Conservation (phyloP, 2,113 vertebrate species). For the Engraulis encrasicolus region DNA sequence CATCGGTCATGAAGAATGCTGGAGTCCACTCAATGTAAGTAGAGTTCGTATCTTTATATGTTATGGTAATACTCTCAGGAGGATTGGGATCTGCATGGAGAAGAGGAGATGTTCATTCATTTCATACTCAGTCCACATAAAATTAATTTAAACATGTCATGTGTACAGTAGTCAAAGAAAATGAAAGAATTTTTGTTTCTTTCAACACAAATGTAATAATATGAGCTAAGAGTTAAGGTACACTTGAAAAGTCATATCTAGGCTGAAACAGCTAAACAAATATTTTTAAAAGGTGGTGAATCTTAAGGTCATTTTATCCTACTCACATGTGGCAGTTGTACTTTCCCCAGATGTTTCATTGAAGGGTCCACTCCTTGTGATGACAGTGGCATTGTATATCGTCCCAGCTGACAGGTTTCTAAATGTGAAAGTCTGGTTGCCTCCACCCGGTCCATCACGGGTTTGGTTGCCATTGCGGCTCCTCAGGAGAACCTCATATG, state of each 20-base stretch:
- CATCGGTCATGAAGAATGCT: conserved; percentile 55
- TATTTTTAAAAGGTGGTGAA: no score
- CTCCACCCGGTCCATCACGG: no score
- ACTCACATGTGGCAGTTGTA: conserved; percentile 71
- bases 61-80: conserved; percentile 52
- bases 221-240: no score
- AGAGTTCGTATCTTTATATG: conserved; percentile 39
- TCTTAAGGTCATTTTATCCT: background rate
- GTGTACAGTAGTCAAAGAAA: no score
- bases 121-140: no score
- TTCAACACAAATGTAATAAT: no score
- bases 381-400: conserved; percentile 49
- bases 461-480: no score
- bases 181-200: no score
- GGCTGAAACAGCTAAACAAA: no score
- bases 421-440: conserved; percentile 29
- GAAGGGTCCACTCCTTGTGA: conserved; percentile 58
- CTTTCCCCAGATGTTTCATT: conserved; percentile 39
- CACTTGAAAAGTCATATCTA: no score
- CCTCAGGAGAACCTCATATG: conserved; percentile 45
- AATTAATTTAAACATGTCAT: no score
- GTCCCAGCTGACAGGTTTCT: conserved; percentile 52
- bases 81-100: conserved; percentile 64
- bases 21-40: conserved; percentile 51
- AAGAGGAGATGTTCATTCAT: no score